These are phyloP conservation scores for Leptinotarsa texana DNA, from an alignment of 1,140 invertebrate species.

Conservation along the genomic window DNA sequence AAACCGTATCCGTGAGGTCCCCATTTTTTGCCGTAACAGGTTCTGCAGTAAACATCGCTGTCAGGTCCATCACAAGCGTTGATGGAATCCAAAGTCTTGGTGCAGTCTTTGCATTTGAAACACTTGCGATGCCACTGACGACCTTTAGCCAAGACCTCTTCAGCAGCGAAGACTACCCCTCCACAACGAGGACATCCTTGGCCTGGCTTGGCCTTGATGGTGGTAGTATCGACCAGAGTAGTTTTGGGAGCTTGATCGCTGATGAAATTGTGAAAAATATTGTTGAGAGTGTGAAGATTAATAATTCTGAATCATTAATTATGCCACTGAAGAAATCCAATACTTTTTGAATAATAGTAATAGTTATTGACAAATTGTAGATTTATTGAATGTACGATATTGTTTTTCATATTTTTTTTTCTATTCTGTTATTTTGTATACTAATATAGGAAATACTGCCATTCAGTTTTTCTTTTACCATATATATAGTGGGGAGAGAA, in stretches of 20 bases:
- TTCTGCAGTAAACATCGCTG: slow-evolving; percentile 90
- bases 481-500: no score
- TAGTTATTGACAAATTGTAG: no score
- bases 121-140: slow-evolving; percentile 97
- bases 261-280: slow-evolving; percentile 12
- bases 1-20: slow-evolving; percentile 94
- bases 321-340: no score
- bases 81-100: slow-evolving; percentile 89
- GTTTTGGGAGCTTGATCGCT: slow-evolving; percentile 73
- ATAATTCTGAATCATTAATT: background rate
- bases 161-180: slow-evolving; percentile 87
- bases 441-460: no score
- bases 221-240: slow-evolving; percentile 77
- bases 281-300: background rate
- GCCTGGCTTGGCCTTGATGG: slow-evolving; percentile 79
- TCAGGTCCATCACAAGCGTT: slow-evolving; percentile 91
- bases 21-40: slow-evolving; percentile 91
- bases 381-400: no score
- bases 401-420: no score
- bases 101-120: slow-evolving; percentile 95
- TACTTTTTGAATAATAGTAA: no score
- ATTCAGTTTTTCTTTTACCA: no score
- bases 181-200: slow-evolving; percentile 89
- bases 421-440: no score
- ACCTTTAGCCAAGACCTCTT: slow-evolving; percentile 84